Percentiles rank a stretch among this genome's conserved stretches.
Conservation (phyloP, 2,797 vertebrate genomes). For the Urophycis tenuis region DNA sequence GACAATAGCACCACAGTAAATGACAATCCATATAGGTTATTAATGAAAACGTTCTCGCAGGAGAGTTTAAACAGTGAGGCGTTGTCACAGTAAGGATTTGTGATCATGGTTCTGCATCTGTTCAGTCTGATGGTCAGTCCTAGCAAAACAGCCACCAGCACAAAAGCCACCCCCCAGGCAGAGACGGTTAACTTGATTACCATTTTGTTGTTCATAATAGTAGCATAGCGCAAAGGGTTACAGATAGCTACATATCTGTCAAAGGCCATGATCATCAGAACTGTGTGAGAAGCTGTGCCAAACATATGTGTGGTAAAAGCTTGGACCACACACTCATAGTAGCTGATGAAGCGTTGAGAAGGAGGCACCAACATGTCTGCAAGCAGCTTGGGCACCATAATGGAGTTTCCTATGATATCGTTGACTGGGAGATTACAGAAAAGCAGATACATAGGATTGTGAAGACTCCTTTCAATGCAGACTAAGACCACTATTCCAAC, state of each 20-base stretch:
- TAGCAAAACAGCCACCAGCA: slow-evolving; percentile 38
- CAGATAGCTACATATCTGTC: slow-evolving; percentile 78
- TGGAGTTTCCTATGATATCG: slow-evolving; percentile 62
- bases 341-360: slow-evolving; percentile 63
- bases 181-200: slow-evolving; percentile 53
- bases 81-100: slow-evolving; percentile 54
- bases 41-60: slow-evolving; percentile 50
- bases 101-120: slow-evolving; percentile 43
- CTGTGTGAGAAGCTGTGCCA: slow-evolving; percentile 61
- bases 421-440: slow-evolving; percentile 65
- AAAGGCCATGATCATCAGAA: slow-evolving; percentile 76
- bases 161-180: slow-evolving; percentile 46
- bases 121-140: slow-evolving; percentile 41
- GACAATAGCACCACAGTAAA: slow-evolving; percentile 38
- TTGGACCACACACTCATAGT: slow-evolving; percentile 67
- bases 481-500: slow-evolving; percentile 36
- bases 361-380: slow-evolving; percentile 63
- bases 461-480: slow-evolving; percentile 50
- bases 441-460: slow-evolving; percentile 74
- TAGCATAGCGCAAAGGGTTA: slow-evolving; percentile 61
- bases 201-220: slow-evolving; percentile 59
- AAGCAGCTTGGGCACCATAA: slow-evolving; percentile 63
- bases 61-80: slow-evolving; percentile 60
- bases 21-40: slow-evolving; percentile 51
- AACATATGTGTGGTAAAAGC: slow-evolving; percentile 72